Conservation (phyloP, 2,888 invertebrate species). For the Crematogaster levior region DNA sequence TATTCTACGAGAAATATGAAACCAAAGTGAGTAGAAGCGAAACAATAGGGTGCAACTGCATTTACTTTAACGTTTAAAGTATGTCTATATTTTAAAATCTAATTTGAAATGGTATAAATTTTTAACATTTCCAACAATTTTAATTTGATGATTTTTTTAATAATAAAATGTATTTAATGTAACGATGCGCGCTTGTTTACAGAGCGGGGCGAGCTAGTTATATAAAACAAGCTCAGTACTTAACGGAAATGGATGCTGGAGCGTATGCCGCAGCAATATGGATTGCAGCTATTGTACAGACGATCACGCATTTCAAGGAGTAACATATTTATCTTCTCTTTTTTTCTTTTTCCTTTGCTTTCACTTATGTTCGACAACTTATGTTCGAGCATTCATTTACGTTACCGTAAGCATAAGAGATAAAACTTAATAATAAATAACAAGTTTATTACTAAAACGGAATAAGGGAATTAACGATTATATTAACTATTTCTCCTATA, state of each 20-base stretch:
- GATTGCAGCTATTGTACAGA: slow-evolving; percentile 87
- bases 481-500: not conserved
- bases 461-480: not conserved
- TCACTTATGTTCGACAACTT: not conserved
- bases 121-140: not conserved
- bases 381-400: not conserved
- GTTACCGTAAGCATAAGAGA: not conserved
- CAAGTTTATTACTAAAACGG: slow-evolving; percentile 8
- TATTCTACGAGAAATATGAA: slow-evolving; percentile 87
- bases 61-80: not conserved
- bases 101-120: not conserved
- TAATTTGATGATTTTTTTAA: not conserved
- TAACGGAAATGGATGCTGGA: slow-evolving; percentile 89
- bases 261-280: slow-evolving; percentile 89
- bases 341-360: not conserved
- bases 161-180: not conserved
- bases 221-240: slow-evolving; percentile 87
- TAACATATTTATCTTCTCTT: not conserved
- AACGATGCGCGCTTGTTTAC: slow-evolving; percentile 60
- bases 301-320: slow-evolving; percentile 6
- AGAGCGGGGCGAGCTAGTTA: slow-evolving; percentile 92
- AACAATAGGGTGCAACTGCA: not conserved
- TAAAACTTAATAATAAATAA: slow-evolving; percentile 9
- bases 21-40: slow-evolving; percentile 85
- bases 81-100: not conserved